Evolutionary conservation across 1,140 invertebrate genomes (phyloP).

Genomic region (Cotesia vestalis): DNA sequence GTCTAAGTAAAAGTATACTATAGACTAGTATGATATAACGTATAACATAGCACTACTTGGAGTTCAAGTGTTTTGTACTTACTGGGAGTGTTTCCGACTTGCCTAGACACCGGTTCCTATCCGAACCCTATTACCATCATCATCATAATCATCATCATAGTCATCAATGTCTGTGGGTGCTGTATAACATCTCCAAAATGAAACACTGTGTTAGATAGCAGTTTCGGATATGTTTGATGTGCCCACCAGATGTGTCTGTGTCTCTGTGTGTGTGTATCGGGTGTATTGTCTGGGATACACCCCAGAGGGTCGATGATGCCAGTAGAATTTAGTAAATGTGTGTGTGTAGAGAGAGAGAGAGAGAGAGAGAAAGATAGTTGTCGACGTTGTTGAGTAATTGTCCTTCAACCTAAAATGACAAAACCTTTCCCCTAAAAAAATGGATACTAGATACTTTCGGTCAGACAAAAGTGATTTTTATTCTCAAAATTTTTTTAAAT

Average conservation of each 20-base stretch:
- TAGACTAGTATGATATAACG: not conserved
- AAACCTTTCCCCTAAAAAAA: not conserved
- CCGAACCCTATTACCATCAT: not conserved
- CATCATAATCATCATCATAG: no score
- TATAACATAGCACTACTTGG: not conserved
- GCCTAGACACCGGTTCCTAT: constrained; percentile 40
- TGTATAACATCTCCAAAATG: constrained; percentile 13
- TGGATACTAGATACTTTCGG: constrained; percentile 5
- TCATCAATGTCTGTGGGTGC: no score
- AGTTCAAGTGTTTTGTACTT: constrained; percentile 32
- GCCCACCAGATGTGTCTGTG: no score
- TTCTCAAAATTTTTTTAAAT: constrained; percentile 9
- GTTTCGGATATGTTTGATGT: no score
- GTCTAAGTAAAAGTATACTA: not conserved
- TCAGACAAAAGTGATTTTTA: constrained; percentile 25
- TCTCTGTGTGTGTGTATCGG: no score
- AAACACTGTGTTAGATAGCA: not conserved
- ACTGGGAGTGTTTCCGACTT: constrained; percentile 39
- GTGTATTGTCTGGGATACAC: no score
- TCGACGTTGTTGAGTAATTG: constrained; percentile 28
- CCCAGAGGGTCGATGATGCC: no score
- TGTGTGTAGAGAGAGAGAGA: no score
- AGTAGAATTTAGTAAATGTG: no score
- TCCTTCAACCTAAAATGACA: constrained; percentile 33
- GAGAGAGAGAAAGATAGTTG: not conserved